These are phyloP conservation scores for Thunnus thynnus DNA, from an alignment of 2,113 vertebrate species.

Conservation along the genomic window DNA sequence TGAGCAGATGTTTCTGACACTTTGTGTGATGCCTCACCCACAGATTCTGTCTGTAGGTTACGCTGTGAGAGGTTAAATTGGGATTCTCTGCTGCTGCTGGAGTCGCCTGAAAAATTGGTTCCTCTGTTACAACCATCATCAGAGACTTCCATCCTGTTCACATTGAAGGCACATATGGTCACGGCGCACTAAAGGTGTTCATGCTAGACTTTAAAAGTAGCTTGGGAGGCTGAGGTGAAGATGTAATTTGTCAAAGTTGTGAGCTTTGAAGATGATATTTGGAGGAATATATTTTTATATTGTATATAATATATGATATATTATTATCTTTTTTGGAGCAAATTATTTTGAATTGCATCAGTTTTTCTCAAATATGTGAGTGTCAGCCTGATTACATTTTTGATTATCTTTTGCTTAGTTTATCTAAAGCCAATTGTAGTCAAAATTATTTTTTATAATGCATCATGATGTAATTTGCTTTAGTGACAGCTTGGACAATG, in stretches of 20 bases:
- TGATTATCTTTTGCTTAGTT: too few species aligned
- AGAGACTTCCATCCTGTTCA: conserved; percentile 35
- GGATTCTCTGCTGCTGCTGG: conserved; percentile 41
- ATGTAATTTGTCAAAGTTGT: background rate
- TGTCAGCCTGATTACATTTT: too few species aligned
- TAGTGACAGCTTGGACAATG: too few species aligned
- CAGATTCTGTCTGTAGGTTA: conserved; percentile 42
- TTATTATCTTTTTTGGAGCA: too few species aligned
- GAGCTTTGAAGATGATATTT: background rate
- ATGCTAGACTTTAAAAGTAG: background rate
- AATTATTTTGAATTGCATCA: too few species aligned
- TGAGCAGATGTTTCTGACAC: conserved; percentile 78
- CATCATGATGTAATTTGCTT: too few species aligned
- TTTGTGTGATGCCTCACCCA: conserved; percentile 43
- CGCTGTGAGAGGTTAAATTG: conserved; percentile 53
- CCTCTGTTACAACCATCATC: conserved; percentile 32
- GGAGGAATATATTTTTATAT: background rate
- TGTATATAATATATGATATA: too few species aligned
- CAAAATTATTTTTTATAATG: too few species aligned
- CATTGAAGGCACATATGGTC: background rate
- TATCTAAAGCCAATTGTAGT: too few species aligned
- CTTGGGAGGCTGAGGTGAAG: background rate
- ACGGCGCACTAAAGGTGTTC: background rate
- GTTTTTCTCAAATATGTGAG: too few species aligned
- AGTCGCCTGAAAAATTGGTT: conserved; percentile 45